phyloP scores from a whole-genome alignment of 2,888 invertebrate genomes.

The Amblyteles armatorius region DNA sequence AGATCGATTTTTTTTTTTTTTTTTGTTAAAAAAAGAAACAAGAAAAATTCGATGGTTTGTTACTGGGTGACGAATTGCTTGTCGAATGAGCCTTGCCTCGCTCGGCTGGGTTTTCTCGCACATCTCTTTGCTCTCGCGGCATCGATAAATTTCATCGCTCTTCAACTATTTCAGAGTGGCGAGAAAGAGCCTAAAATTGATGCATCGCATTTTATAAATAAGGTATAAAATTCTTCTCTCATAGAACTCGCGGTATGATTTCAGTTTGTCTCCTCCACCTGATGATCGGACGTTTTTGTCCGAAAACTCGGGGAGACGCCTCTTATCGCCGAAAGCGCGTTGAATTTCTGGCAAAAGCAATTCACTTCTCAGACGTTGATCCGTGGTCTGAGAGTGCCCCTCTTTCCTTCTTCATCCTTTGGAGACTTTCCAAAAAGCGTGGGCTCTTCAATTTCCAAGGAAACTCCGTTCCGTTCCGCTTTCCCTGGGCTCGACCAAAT shows the following conservation, averaged over 20 bases:
- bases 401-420: slow-evolving; percentile 28
- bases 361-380: slow-evolving; percentile 39
- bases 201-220: not conserved
- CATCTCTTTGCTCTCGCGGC: too few relatives aligned
- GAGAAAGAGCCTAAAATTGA: not conserved
- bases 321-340: not conserved
- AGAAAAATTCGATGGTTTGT: not conserved
- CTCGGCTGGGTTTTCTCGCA: not conserved
- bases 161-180: not conserved
- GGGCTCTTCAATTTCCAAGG: slow-evolving; percentile 58
- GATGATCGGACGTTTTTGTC: slow-evolving; percentile 3
- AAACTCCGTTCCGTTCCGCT: slow-evolving; percentile 50
- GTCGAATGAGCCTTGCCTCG: not conserved
- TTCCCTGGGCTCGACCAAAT: slow-evolving; percentile 42
- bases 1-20: not conserved
- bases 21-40: not conserved
- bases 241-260: not conserved
- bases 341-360: slow-evolving; percentile 26
- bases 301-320: slow-evolving; percentile 10
- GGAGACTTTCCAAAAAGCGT: slow-evolving; percentile 65
- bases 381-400: slow-evolving; percentile 15
- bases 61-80: slow-evolving; percentile 8
- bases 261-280: slow-evolving; percentile 14
- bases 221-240: not conserved
- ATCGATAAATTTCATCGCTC: not conserved